Percentiles rank a stretch among this genome's conserved stretches.
phyloP scores from a whole-genome alignment of 2,888 invertebrate species.

The Mesochorus sp. region DNA sequence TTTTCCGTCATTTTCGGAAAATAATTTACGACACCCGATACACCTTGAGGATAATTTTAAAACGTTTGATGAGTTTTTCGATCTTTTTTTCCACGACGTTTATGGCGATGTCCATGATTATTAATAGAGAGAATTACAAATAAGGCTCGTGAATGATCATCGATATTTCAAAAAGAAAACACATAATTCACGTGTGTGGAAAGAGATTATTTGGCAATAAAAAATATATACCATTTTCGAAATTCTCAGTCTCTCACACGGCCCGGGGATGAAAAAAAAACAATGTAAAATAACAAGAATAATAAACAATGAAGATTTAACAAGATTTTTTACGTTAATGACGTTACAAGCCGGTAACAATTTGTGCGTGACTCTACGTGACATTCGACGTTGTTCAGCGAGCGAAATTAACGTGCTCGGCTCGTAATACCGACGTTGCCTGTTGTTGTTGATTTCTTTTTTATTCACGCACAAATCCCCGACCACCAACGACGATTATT shows the following conservation, averaged over 20 bases:
- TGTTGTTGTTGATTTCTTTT: neutral
- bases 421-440: neutral
- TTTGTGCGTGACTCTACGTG: conserved; percentile 33
- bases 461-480: neutral
- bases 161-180: no score
- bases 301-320: no score
- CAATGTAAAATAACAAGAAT: no score
- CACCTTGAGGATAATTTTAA: no score
- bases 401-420: conserved; percentile 25
- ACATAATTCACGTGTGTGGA: no score
- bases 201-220: neutral
- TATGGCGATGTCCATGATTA: no score
- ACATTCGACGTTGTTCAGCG: neutral
- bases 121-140: no score
- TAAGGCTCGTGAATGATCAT: no score
- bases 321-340: conserved; percentile 8
- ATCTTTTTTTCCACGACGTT: no score
- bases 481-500: conserved; percentile 42
- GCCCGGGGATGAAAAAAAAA: conserved; percentile 6
- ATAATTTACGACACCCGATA: no score
- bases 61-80: no score
- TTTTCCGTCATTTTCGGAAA: no score
- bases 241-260: neutral
- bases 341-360: conserved; percentile 22
- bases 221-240: neutral